Conservation (phyloP, 2,797 vertebrate species). For the Eulemur rubriventer region DNA sequence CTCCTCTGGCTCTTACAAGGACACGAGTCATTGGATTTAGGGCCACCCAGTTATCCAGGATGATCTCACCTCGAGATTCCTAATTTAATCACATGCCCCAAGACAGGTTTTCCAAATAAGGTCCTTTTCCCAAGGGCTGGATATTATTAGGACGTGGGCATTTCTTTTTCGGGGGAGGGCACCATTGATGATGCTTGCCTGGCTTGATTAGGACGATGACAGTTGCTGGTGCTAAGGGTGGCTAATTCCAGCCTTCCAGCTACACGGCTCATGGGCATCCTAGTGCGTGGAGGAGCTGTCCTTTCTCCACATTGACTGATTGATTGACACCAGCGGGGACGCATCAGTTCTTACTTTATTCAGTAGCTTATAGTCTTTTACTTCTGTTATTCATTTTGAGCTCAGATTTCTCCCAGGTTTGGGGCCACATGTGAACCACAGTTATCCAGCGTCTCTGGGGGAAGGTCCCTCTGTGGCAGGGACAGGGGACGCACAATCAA, state of each 20-base stretch:
- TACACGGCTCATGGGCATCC: accelerated
- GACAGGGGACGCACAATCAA: neutral
- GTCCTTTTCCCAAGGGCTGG: neutral
- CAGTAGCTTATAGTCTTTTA: neutral
- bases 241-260: neutral
- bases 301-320: neutral
- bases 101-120: neutral
- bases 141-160: neutral
- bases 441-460: neutral
- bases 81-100: neutral
- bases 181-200: too few relatives aligned
- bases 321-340: neutral
- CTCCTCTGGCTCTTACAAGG: neutral
- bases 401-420: neutral
- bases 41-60: neutral
- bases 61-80: neutral
- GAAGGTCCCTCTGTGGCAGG: neutral
- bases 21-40: neutral
- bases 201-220: neutral
- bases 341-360: neutral
- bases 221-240: neutral
- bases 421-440: neutral
- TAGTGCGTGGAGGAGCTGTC: neutral
- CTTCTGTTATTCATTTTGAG: neutral
- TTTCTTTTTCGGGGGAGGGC: neutral